Conservation (phyloP, 2,888 invertebrate species). For the Penaeus monodon region DNA sequence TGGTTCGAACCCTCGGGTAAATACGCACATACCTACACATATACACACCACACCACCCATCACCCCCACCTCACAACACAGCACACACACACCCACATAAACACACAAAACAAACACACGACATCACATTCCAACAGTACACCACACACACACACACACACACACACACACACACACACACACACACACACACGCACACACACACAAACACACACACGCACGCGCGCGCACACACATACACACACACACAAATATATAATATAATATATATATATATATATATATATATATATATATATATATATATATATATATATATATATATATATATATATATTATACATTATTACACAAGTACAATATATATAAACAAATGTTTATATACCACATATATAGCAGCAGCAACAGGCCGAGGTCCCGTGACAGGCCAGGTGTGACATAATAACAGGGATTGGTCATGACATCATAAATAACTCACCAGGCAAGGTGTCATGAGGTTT, state of each 20-base stretch:
- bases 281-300: background rate
- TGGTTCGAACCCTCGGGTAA: too few relatives aligned
- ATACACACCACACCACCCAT: background rate
- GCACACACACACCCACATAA: background rate
- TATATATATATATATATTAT: constrained; percentile 20
- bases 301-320: constrained; percentile 12
- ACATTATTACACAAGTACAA: background rate
- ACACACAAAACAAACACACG: too few relatives aligned
- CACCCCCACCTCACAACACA: too few relatives aligned
- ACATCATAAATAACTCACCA: too few relatives aligned
- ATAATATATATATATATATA: background rate
- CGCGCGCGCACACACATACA: background rate
- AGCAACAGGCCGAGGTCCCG: too few relatives aligned
- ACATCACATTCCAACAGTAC: too few relatives aligned
- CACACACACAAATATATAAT: background rate
- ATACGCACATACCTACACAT: too few relatives aligned
- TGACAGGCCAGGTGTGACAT: too few relatives aligned
- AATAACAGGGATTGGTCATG: too few relatives aligned
- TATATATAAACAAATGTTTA: too few relatives aligned
- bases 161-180: background rate
- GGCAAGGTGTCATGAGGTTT: too few relatives aligned
- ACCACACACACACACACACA: background rate
- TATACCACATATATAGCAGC: too few relatives aligned
- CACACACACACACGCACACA: background rate
- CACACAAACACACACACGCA: background rate